Base-by-base conservation (phyloP, 2,797 vertebrate genomes). In the Crypturellus tataupa region DNA sequence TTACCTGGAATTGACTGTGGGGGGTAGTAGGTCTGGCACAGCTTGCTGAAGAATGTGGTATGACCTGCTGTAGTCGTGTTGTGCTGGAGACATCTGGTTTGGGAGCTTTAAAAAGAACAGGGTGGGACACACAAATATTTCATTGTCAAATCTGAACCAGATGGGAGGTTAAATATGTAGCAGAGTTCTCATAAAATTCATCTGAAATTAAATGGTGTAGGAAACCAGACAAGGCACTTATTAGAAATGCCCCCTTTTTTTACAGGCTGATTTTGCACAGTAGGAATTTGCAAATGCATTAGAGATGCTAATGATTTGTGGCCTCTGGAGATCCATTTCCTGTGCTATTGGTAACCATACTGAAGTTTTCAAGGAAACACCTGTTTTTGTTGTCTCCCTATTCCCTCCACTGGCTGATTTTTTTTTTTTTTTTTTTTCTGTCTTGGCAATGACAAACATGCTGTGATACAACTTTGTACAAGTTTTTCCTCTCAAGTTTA, bases 61-160 rank as follows among this genome's bases (percentile, higher is more conserved):
- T 96, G 96, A 97, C 85, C 91, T 97, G 95, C 93, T 93, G 70
- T 80, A 88, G 79, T 93, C 15, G 12, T 91, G 87, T 93, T 98
- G 97, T 95, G 97, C 96, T 96, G 93, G 95, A 98, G 98, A 98
- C 98, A 98, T 98, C 98, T 98, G 98, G 97, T 98, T 98, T 97
- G 91, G 87, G 96, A 97, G 89, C 87, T 81, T 97, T 94, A 94
- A 94, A 97, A 97, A 93, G 94, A 97, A 94, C 92, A 90, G 87
- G 94, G 97, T 95, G 96, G 96, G 97, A 97, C 97, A 75, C 98
- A 98, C 98, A 98, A 98, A 98, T 97, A 96, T 97, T 98, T 98
- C 98, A 98, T 98, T 99, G 98, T 99, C 97, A 98, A 98, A 97
- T 97, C 95, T 97, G 93, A 95, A 96, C 98, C 98, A 98, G 98